These are phyloP conservation scores for Martes martes DNA, from an alignment of 2,113 vertebrate species.

Conservation along the genomic window DNA sequence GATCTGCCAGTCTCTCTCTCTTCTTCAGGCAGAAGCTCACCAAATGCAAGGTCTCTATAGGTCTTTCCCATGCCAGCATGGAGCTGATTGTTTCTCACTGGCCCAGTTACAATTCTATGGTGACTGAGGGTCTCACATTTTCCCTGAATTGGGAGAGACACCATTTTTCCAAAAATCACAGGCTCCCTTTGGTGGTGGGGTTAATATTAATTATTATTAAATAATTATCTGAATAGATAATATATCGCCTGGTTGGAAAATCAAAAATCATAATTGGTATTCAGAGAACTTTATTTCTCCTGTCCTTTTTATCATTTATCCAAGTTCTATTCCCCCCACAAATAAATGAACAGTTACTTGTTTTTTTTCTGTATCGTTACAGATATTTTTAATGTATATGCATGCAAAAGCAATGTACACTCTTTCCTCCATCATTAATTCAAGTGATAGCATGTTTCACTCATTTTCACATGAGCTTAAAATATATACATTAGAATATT, in stretches of 20 bases:
- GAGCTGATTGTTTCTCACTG: not conserved
- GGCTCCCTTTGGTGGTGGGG: not conserved
- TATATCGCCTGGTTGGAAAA: not conserved
- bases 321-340: not conserved
- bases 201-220: not conserved
- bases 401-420: not conserved
- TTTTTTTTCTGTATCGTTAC: not conserved
- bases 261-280: not conserved
- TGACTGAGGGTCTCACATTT: no score
- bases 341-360: not conserved
- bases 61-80: not conserved
- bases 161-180: not conserved
- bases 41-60: not conserved
- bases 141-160: not conserved
- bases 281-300: not conserved
- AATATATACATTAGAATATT: not conserved
- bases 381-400: not conserved
- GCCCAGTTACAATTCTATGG: rapidly evolving
- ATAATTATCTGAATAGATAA: not conserved
- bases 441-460: not conserved
- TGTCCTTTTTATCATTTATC: not conserved
- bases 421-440: not conserved
- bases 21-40: not conserved
- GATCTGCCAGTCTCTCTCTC: not conserved
- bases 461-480: not conserved